Conservation (phyloP, 2,888 invertebrate genomes). For the Sphecodes monilicornis region DNA sequence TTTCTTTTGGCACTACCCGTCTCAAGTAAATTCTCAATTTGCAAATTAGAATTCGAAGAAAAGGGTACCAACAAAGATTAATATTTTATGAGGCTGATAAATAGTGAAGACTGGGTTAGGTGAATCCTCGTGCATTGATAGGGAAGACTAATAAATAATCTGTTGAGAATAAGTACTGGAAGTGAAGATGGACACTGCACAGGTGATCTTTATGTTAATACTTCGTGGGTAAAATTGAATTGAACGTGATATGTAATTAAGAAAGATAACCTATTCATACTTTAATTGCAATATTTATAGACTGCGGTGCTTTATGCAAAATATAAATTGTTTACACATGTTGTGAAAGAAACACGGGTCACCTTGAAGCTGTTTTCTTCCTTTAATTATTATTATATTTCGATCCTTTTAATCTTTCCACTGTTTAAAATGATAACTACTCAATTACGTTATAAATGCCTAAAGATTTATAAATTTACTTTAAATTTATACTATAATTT, state of each 20-base stretch:
- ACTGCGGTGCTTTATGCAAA: no score
- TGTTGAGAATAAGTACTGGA: not conserved
- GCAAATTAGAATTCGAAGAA: not conserved
- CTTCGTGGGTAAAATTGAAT: no score
- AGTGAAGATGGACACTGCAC: not conserved
- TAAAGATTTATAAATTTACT: no score
- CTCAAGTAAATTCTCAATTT: not conserved
- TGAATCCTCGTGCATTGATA: not conserved
- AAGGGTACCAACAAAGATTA: not conserved
- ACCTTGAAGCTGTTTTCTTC: not conserved
- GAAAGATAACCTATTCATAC: not conserved
- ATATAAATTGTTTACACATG: no score
- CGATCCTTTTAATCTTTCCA: not conserved
- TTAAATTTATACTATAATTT: no score
- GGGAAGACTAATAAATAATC: not conserved
- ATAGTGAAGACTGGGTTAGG: not conserved
- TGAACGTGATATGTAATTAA: no score
- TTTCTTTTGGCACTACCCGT: conserved; percentile 6
- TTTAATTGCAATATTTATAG: not conserved
- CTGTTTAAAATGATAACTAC: no score
- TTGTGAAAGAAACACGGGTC: not conserved
- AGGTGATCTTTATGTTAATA: no score
- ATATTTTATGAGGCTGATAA: not conserved
- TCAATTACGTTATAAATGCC: no score
- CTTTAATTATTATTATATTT: not conserved